phyloP scores from a whole-genome alignment of 2,797 vertebrate species.

The Amniataba percoides region DNA sequence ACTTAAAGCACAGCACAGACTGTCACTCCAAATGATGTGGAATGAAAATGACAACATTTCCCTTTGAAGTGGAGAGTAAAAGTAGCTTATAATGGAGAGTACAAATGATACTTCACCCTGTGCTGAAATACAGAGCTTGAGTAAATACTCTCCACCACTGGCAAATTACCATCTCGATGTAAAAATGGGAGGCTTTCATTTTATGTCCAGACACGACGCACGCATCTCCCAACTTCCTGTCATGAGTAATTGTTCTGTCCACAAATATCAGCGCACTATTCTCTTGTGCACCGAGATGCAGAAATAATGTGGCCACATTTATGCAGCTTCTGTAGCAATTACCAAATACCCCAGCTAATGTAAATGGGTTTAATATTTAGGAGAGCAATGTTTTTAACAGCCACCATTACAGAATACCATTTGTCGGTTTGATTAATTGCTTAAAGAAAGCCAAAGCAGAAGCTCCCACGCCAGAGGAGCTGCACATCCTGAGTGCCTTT shows the following conservation, averaged over 20 bases:
- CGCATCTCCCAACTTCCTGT: constrained; percentile 11
- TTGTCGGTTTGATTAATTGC: constrained; percentile 65
- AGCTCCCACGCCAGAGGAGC: constrained; percentile 16
- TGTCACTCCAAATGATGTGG: not conserved
- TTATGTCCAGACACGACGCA: constrained; percentile 8
- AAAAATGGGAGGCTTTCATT: not conserved
- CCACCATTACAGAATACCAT: constrained; percentile 50
- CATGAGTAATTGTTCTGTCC: constrained; percentile 28
- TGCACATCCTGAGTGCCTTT: constrained; percentile 29
- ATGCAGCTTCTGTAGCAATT: constrained; percentile 55
- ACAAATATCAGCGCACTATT: constrained; percentile 35
- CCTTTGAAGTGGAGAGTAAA: not conserved
- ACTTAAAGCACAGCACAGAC: no score
- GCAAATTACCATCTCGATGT: not conserved
- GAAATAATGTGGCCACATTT: constrained; percentile 42
- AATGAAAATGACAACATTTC: not conserved
- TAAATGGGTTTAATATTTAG: constrained; percentile 67
- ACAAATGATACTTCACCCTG: not conserved
- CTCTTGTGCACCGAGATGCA: constrained; percentile 24
- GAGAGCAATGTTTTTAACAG: constrained; percentile 47
- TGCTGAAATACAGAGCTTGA: not conserved
- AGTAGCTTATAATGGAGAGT: not conserved
- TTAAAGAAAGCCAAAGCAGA: constrained; percentile 31
- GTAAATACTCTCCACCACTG: not conserved
- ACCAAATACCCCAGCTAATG: constrained; percentile 45